phyloP scores from a whole-genome alignment of 2,888 invertebrate species.

The Metallyticus violacea region DNA sequence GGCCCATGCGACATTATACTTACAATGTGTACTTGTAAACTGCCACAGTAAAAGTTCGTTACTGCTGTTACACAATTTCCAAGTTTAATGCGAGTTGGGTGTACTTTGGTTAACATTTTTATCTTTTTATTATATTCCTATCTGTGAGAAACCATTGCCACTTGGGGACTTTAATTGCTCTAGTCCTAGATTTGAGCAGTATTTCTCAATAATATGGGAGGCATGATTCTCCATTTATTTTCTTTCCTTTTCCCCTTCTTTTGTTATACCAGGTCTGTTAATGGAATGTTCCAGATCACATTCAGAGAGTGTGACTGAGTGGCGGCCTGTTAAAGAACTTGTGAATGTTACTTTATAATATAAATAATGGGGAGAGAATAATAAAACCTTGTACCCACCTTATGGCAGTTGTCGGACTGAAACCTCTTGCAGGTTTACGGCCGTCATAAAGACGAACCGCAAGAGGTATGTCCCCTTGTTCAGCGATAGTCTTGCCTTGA shows the following conservation, averaged over 20 bases:
- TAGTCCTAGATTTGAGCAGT: too few relatives aligned
- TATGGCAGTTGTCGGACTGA: neutral
- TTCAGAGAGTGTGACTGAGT: neutral
- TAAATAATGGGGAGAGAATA: neutral
- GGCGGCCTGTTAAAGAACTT: neutral
- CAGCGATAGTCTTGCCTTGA: neutral
- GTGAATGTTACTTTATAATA: neutral
- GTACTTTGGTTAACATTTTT: too few relatives aligned
- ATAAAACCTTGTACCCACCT: neutral
- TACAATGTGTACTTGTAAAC: too few relatives aligned
- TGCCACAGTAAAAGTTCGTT: too few relatives aligned
- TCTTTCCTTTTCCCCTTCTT: neutral
- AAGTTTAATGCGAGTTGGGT: too few relatives aligned
- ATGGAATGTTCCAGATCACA: neutral
- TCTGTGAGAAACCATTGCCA: too few relatives aligned
- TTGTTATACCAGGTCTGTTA: neutral
- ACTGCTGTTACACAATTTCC: too few relatives aligned
- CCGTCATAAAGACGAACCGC: neutral
- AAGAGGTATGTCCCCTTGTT: neutral
- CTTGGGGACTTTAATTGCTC: too few relatives aligned
- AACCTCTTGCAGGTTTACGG: neutral
- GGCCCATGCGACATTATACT: too few relatives aligned
- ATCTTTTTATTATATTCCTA: too few relatives aligned
- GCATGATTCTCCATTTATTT: neutral
- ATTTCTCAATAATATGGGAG: neutral